phyloP scores from a whole-genome alignment of 2,113 vertebrate species.

The Cryptotis parvus region DNA sequence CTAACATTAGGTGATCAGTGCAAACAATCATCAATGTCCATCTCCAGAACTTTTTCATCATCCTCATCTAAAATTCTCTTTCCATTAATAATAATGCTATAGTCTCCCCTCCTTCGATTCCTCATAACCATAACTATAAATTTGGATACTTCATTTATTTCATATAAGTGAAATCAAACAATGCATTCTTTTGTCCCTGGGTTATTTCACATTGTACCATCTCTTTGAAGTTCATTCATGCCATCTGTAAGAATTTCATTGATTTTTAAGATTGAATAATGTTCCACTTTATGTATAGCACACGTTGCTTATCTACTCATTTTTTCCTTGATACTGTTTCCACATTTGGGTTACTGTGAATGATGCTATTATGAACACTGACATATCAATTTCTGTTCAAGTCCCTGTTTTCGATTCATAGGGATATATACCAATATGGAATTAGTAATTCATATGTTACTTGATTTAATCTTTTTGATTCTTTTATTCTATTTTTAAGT shows the following conservation, averaged over 20 bases:
- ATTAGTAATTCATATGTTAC: not conserved
- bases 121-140: not conserved
- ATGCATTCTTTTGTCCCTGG: not conserved
- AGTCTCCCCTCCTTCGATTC: not conserved
- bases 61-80: not conserved
- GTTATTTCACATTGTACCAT: not conserved
- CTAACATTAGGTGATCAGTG: accelerated
- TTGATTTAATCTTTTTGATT: not conserved
- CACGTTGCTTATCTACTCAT: not conserved
- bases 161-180: not conserved
- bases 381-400: not conserved
- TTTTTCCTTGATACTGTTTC: not conserved
- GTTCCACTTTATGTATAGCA: not conserved
- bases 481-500: not conserved
- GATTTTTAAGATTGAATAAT: not conserved
- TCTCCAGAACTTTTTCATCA: not conserved
- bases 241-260: not conserved
- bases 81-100: not conserved
- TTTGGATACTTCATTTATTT: not conserved
- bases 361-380: not conserved
- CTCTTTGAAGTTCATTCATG: not conserved
- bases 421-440: not conserved
- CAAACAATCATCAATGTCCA: not conserved
- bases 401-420: not conserved
- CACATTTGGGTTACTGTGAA: not conserved